Evolutionary conservation across 2,113 vertebrate genomes (phyloP), one percentile per base, ranked within the genome.

Genomic region (Poecile atricapillus): DNA sequence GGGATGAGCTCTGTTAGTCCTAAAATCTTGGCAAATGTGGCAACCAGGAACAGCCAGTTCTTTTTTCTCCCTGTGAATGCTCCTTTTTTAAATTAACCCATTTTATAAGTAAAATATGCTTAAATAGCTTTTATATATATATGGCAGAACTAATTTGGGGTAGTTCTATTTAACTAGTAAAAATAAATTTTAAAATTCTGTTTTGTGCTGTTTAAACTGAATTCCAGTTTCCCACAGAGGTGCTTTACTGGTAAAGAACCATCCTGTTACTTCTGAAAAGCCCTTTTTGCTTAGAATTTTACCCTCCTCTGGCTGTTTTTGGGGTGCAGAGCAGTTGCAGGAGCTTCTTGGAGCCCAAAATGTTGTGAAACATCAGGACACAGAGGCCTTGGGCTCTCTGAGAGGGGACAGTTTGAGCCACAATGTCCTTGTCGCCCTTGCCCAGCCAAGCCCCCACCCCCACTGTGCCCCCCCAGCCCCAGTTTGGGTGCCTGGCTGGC

Each of bases 361-460:
- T 14, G 4, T 68, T 0, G 0, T 0, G 8, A 87, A 47, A 37
- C 18, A 7, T 6, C 37, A 46, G 10, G 22, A 22, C 4, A 11
- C 9, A 11, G 82, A 37, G 23, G 46, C 15, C n/a, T 33, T 15
- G 46, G 28, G 35, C 22, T 71, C 56, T 41, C 41, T 5, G 7
- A 50, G 39, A 37, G 7, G 25, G 50, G 23, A 31, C 19, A 31
- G 9, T 69, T 84, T 44, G 69, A 90, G 20, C 63, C 73, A 67
- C 65, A 15, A 5, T 8, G 28, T 33, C 41, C 30, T 71, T 7
- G 10, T 64, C 77, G 52, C 37, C 39, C 31, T 65, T 0, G 0
- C n/a, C 68, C 52, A 53, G 18, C 35, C 63, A 73, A 44, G 46
- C 8, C 27, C 37, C 21, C 25, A 50, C 1, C 11, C 31, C 30